Percentiles rank a stretch among this genome's conserved stretches.
Evolutionary conservation across 2,797 vertebrate genomes (phyloP).

Genomic region (Cryptoblepharus egeriae): DNA sequence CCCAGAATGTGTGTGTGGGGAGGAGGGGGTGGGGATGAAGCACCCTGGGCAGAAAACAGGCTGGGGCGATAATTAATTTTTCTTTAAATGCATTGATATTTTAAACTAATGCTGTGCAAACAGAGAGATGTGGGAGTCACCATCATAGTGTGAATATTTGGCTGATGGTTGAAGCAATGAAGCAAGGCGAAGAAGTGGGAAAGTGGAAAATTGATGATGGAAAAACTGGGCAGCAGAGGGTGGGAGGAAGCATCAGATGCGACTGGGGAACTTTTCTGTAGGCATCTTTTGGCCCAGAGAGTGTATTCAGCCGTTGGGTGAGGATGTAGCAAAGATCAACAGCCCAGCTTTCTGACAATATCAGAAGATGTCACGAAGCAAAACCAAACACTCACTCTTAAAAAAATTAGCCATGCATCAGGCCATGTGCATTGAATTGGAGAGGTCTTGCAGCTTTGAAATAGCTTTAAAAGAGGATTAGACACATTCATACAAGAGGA

Average conservation of each 20-base stretch:
- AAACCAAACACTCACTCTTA: no score
- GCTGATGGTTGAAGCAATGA: no score
- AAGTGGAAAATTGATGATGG: not conserved
- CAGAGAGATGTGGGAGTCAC: not conserved
- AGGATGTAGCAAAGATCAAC: no score
- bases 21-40: not conserved
- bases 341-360: no score
- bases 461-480: no score
- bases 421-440: no score
- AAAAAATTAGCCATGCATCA: no score
- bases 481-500: no score
- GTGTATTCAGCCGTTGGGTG: no score
- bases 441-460: no score
- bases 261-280: not conserved
- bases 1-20: constrained; percentile 3
- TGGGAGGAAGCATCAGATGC: not conserved
- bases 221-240: not conserved
- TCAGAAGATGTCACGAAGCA: no score
- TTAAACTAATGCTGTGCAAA: not conserved
- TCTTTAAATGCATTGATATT: not conserved
- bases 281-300: no score
- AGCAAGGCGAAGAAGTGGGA: not conserved
- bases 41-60: constrained; percentile 6
- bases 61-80: not conserved
- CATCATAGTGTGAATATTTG: not conserved